Conservation (phyloP, 1,140 invertebrate genomes). For the Dinothrombium tinctorium region DNA sequence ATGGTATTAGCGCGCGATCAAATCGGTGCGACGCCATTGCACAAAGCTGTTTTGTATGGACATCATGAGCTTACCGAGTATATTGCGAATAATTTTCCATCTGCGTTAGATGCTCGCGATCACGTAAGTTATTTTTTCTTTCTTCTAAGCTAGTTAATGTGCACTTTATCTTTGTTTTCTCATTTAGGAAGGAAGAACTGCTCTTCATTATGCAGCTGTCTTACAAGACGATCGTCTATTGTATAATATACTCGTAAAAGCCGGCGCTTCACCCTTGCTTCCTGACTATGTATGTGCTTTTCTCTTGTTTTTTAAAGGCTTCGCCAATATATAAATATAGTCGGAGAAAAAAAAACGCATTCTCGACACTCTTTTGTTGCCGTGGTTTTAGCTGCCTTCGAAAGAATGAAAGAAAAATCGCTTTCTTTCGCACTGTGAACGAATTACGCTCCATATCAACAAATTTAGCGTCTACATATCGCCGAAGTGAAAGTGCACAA, state of each 20-base stretch:
- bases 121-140: constrained; percentile 11
- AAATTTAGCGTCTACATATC: too few relatives aligned
- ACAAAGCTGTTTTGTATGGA: constrained; percentile 75
- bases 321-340: too few relatives aligned
- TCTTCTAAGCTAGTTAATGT: not conserved
- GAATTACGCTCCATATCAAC: too few relatives aligned
- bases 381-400: too few relatives aligned
- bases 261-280: constrained; percentile 37
- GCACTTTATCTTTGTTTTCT: not conserved
- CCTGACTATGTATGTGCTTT: constrained; percentile 30
- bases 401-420: too few relatives aligned
- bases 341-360: too few relatives aligned
- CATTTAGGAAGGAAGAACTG: constrained; percentile 40
- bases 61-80: constrained; percentile 49
- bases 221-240: constrained; percentile 32
- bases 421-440: too few relatives aligned
- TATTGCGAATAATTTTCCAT: constrained; percentile 23
- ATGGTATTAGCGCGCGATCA: constrained; percentile 64
- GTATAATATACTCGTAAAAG: constrained; percentile 35
- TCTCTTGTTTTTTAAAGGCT: too few relatives aligned
- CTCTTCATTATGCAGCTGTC: constrained; percentile 51
- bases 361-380: too few relatives aligned
- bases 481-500: too few relatives aligned
- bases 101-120: constrained; percentile 13
- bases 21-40: constrained; percentile 64